Evolutionary conservation across 2,113 vertebrate genomes (phyloP), one percentile per base, ranked within the genome.

Genomic region (Psittacara wagleri): DNA sequence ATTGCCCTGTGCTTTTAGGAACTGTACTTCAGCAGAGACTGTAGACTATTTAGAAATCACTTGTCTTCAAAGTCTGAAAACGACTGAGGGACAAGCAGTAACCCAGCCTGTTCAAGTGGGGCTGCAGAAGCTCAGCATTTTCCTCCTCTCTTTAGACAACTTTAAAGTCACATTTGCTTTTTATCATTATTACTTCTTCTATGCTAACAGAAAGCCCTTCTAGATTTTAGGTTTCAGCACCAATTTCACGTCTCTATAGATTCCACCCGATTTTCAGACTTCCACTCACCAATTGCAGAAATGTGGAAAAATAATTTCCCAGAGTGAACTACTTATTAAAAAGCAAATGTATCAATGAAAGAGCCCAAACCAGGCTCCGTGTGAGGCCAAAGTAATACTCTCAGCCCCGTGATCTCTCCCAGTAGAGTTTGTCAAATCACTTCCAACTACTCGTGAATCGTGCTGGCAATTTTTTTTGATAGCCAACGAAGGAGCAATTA

Each of bases 401-500:
- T 55, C 76, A 75, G 54, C 33, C 57, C 61, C 13, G 2, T 52
- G 69, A 95, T 94, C 55, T 66, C 73, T 92, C 83, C 78, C 66
- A 37, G 74, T 5, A 78, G 81, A 79, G 54, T 74, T 48, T 70
- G 62, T 49, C 62, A 78, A 39, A 88, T 86, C 67, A 33, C 55
- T 74, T 49, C 33, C 15, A 64, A 49, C 77, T 69, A 11, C 61
- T 52, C 22, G 8, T 15, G 44, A 75, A 70, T n/a, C 6, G 24
- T 28, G 39, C 17, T 9, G 4, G 44, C 41, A 66, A 52, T 57
- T 73, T 86, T 72, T 87, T 82, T 69, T 54, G 7, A 92, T 66
- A 90, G 86, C 69, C 74, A 93, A 83, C 94, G 57, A 82, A 96
- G 86, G 88, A 77, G 57, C 80, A 95, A 95, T 92, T 86, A 77